Evolutionary conservation across 2,888 invertebrate species (phyloP), one percentile per base, ranked within the genome.

Genomic region (Stenolophus ochropezus): DNA sequence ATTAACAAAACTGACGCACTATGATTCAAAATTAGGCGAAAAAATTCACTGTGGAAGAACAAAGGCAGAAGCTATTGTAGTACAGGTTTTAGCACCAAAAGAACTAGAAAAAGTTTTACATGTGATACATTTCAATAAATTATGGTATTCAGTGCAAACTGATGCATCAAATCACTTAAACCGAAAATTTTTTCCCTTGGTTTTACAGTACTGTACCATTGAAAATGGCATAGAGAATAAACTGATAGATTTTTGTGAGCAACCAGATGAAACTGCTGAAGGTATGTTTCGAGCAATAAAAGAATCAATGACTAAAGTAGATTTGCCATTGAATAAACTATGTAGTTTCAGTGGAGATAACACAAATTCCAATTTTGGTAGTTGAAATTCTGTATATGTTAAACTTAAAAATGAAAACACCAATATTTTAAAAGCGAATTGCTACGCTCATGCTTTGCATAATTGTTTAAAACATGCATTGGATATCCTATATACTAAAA

Each of bases 41-140:
- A 61, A 61, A 61, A 20, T 61, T 25, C 61, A 20, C 18, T 61
- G 16, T 18, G 61, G 61, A 11, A 61, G 61, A 20, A 61, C 61
- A 61, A 61, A 61, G 18, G 21, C 21, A 11, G 61, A 61, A 61
- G 21, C 61, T 23, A 18, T 20, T 6, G 53, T 53, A 4, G n/a
- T 5, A n/a, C 4, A 53, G 5, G 18, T 53, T 14, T 25, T 61
- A 61, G 61, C 18, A 11, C 61, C 21, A 23, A 18, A 61, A 16
- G 1, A n/a, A 16, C 14, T 51, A 51, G 8, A 51, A 51, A 51
- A 51, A 16, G 51, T 51, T 33, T 33, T 33, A 33, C 33, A 33
- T 51, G 51, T 51, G 14, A 51, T n/a, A 49, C n/a, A 49, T 49
- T 49, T 49, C n/a, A 49, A 49, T 49, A 49, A 49, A 14, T n/a